These are phyloP conservation scores for Hydrolagus affinis DNA, from an alignment of 2,113 vertebrate species.

Conservation along the genomic window DNA sequence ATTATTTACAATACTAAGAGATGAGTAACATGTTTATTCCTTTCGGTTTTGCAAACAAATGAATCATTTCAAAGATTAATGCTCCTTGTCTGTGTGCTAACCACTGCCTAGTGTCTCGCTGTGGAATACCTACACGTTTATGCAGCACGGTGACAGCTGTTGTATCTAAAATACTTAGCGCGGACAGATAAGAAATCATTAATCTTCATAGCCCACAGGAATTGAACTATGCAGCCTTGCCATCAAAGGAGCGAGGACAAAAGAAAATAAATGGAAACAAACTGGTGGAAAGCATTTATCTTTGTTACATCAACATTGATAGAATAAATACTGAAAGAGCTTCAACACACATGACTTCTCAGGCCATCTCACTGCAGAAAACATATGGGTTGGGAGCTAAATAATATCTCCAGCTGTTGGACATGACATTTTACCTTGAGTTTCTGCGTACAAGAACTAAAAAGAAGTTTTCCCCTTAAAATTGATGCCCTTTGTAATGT, in stretches of 20 bases:
- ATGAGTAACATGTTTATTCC: constrained; percentile 4
- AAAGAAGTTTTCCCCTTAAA: too few species aligned
- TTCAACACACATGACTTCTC: neutral
- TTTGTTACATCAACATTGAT: constrained; percentile 1
- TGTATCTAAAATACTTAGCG: neutral
- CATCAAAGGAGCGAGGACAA: constrained; percentile 5
- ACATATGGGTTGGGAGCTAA: too few species aligned
- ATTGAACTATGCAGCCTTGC: constrained; percentile 3
- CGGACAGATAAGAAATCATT: constrained; percentile 3
- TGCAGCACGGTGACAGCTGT: neutral
- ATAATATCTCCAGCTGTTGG: too few species aligned
- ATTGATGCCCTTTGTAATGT: too few species aligned
- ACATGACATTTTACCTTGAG: too few species aligned
- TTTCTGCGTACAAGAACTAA: too few species aligned
- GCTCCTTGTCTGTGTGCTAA: constrained; percentile 18
- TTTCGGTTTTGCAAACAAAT: constrained; percentile 8
- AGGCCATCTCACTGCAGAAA: neutral
- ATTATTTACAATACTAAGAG: constrained; percentile 13
- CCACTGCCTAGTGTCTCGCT: neutral
- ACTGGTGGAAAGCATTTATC: constrained; percentile 5
- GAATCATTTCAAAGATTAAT: constrained; percentile 22
- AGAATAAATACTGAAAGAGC: constrained; percentile 11
- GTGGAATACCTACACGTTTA: neutral
- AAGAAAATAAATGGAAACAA: constrained; percentile 25
- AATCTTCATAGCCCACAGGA: constrained; percentile 19